These are phyloP conservation scores for Idris sp. DNA, from an alignment of 1,140 invertebrate genomes.

Conservation along the genomic window DNA sequence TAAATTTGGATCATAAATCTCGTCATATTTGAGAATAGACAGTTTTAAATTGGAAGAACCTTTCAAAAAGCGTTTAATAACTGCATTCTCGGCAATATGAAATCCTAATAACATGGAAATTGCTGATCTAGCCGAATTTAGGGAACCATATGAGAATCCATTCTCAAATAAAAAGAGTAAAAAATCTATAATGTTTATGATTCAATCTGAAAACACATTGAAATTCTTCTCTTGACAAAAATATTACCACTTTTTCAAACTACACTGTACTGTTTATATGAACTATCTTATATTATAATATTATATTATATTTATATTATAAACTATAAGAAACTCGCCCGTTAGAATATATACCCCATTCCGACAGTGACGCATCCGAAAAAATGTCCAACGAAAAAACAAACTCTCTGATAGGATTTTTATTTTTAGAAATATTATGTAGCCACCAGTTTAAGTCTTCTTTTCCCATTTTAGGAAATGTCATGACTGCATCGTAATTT, in stretches of 20 bases:
- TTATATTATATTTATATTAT: no score
- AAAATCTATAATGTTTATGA: no score
- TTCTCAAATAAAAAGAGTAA: no score
- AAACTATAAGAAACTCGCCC: no score
- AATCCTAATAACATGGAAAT: constrained; percentile 7
- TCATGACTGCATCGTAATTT: constrained; percentile 16
- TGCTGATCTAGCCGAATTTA: constrained; percentile 15
- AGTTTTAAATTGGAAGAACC: neutral
- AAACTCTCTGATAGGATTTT: constrained; percentile 27
- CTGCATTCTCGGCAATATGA: neutral
- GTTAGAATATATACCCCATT: no score
- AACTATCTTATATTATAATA: constrained; percentile 8
- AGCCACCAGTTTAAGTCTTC: constrained; percentile 63
- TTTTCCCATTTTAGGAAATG: constrained; percentile 4
- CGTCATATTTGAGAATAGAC: constrained; percentile 6
- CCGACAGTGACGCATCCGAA: constrained; percentile 41
- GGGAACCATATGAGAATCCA: no score
- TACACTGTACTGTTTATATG: constrained; percentile 11
- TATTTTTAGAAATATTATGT: constrained; percentile 23
- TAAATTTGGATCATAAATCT: constrained; percentile 1
- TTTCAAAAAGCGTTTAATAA: constrained; percentile 13
- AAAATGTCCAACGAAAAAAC: constrained; percentile 46
- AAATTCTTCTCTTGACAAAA: constrained; percentile 5
- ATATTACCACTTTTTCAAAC: constrained; percentile 18
- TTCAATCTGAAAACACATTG: no score